Evolutionary conservation across 1,140 invertebrate species (phyloP).

Genomic region (Bombyx mandarina): DNA sequence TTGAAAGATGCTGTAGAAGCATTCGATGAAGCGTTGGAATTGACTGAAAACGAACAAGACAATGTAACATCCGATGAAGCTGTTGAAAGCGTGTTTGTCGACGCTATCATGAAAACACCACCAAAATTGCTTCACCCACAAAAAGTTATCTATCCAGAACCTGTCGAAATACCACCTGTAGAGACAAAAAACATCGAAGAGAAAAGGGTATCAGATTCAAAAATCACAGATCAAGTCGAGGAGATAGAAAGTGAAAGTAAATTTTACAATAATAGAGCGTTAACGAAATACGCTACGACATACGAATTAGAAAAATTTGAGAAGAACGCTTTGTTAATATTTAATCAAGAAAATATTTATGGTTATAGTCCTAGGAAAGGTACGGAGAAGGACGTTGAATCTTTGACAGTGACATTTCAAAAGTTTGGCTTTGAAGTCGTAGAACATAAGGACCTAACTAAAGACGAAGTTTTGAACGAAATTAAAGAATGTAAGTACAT

Average conservation of each 20-base stretch:
- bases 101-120: no score
- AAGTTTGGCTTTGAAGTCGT: constrained; percentile 39
- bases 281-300: constrained; percentile 33
- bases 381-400: constrained; percentile 38
- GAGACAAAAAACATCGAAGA: no score
- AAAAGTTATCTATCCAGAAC: no score
- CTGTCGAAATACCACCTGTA: no score
- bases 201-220: no score
- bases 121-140: no score
- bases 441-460: constrained; percentile 33
- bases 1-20: no score
- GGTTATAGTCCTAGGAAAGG: constrained; percentile 37
- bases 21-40: no score
- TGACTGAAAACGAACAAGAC: no score
- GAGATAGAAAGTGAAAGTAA: not conserved
- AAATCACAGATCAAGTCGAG: no score
- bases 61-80: no score
- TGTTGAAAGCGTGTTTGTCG: no score
- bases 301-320: constrained; percentile 54
- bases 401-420: constrained; percentile 32
- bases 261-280: constrained; percentile 29
- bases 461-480: constrained; percentile 23
- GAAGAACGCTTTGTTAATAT: constrained; percentile 46
- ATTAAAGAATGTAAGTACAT: constrained; percentile 1
- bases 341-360: constrained; percentile 44